A percentile compares a stretch with the other conserved stretches of the same genome.
Evolutionary conservation across 37 sponge, comb jelly and placozoan genomes (phyloP).

Genomic region (Ianthella basta): DNA sequence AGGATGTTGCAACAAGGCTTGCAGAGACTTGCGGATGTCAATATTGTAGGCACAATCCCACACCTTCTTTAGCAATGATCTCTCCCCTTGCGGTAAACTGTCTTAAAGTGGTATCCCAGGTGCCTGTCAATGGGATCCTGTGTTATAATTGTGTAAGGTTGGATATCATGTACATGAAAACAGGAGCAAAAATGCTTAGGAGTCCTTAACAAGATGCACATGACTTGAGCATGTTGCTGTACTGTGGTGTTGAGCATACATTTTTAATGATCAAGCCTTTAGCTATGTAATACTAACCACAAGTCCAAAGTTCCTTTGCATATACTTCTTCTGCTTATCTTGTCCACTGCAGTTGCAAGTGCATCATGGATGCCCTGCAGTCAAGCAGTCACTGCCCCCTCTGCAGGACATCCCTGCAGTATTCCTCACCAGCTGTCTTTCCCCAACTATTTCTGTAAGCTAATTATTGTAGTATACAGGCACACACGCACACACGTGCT

Average conservation of each 20-base stretch:
- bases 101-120: neutral
- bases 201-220: no score
- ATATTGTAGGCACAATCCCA: constrained; percentile 7
- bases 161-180: no score
- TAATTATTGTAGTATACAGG: no score
- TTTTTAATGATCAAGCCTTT: neutral
- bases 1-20: constrained; percentile 7
- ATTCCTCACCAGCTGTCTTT: no score
- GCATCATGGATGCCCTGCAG: no score
- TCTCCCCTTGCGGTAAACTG: neutral
- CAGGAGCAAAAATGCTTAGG: no score
- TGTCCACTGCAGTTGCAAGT: no score
- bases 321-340: neutral
- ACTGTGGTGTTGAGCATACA: neutral
- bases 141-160: neutral
- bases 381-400: no score
- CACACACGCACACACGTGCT: no score
- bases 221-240: no score
- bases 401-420: no score
- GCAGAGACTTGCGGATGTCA: neutral
- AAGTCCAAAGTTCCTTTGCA: neutral
- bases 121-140: neutral
- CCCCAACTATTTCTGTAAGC: no score
- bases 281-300: neutral
- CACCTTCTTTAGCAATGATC: neutral